Evolutionary conservation across 2,113 vertebrate species (phyloP), one percentile per base, ranked within the genome.

Genomic region (Amia ocellicauda): DNA sequence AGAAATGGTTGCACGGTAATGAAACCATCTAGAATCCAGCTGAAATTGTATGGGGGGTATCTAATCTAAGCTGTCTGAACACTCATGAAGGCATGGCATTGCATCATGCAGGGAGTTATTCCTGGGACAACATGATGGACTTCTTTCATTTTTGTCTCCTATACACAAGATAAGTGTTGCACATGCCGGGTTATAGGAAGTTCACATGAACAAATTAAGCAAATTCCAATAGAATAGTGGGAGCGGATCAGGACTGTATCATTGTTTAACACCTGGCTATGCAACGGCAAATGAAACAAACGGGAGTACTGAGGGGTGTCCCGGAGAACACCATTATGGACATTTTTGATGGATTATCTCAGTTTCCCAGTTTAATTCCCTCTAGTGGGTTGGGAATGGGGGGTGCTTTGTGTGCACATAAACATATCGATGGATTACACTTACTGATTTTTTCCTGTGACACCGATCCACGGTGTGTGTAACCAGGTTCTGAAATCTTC

Each of bases 141-240:
- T 56, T 67, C 72, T 70, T 78, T 74, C 71, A 74, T 63, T 67
- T 40, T 45, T 66, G 68, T 62, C 68, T 66, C 41, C 63, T 43
- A 17, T 26, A 24, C 24, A 57, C 61, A 71, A 73, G 74, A 77
- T 74, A 69, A 71, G 71, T 77, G 66, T 69, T 71, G 71, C 68
- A 50, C 71, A 67, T 56, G 66, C 64, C 71, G 66, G 74, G 71
- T 77, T 70, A 74, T 14, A 58, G 69, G 71, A 74, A 77, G 71
- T 77, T 77, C 71, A 73, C 58, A 58, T 42, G 66, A 67, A 74
- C 74, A 66, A 71, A 73, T 76, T 71, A 71, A 76, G 74, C 69
- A 71, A 71, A 77, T 77, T 73, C 71, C 71, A 67, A 54, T 69
- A 66, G 69, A 63, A 68, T 66, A 58, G 61, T 49, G 70, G 69